Percentiles rank a stretch among this genome's conserved stretches.
Evolutionary conservation across 2,797 vertebrate species (phyloP).

Genomic region (Denticeps clupeoides): DNA sequence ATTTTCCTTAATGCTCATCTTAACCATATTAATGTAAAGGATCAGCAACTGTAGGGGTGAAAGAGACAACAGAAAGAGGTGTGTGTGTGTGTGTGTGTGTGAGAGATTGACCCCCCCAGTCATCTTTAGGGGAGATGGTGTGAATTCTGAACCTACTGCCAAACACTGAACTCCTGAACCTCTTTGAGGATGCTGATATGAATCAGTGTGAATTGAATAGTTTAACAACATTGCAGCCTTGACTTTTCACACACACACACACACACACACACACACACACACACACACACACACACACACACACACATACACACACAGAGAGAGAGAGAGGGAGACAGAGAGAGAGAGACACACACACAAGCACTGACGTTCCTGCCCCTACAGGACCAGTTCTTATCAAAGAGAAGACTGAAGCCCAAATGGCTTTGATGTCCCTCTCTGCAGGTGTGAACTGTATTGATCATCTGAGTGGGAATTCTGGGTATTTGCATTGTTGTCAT

Average conservation of each 20-base stretch:
- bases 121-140: no score
- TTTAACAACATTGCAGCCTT: no score
- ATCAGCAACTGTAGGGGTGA: no score
- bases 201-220: no score
- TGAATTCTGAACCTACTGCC: no score
- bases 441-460: conserved; percentile 19
- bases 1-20: no score
- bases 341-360: not conserved
- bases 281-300: not conserved
- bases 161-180: no score
- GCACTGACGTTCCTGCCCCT: not conserved
- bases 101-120: conserved; percentile 1
- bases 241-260: not conserved
- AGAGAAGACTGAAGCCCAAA: conserved; percentile 10
- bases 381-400: conserved; percentile 26
- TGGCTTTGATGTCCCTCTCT: conserved; percentile 22
- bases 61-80: no score
- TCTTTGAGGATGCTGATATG: no score
- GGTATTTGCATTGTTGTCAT: conserved; percentile 1
- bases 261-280: not conserved
- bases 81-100: no score
- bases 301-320: not conserved
- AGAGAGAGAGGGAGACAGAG: not conserved
- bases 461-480: conserved; percentile 14
- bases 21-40: no score